Base-by-base conservation (phyloP, 2,888 invertebrate species). In the Brachyopa scutellaris region DNA sequence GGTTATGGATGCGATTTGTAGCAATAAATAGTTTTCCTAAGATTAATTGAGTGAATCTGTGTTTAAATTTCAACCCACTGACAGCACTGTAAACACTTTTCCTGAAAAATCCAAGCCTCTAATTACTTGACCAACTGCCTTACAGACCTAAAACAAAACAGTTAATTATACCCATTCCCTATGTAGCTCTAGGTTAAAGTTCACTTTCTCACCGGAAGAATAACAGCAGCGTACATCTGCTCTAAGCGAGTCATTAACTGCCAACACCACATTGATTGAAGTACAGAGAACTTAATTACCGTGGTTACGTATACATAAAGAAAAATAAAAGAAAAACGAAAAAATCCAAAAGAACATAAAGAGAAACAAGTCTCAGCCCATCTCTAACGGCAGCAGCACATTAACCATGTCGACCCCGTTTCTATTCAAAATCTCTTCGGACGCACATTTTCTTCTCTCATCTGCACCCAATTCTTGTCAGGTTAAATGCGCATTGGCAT, bases 401-500 rank as follows among this genome's bases (percentile, higher is more conserved):
- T 67, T 61, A 67, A 47, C 61, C 66, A 73, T 67, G 55, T 47
- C 59, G 78, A 79, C 78, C 78, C 21, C 51, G 59, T 61, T 79
- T 72, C 23, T 61, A 38, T 55, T 55, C 55, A 79, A 67, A 55
- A 61, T 79, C 67, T 67, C 53, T 38, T n/a, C n/a, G n/a, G 67
- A 67, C 66, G 66, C 53, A 67, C 53, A 59, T 61, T 36, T 36
- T 31, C 45, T 61, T 33, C 26, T 21, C n/a, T n/a, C 51, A 38
- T 55, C 13, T 47, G 53, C 55, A 53, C 73, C 73, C 33, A 64
- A 73, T 62, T 55, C 55, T 11, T 19, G 62, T 19, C 38, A 29
- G 73, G 62, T 73, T 73, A 73, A 73, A 62, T 55, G 73, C 55
- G 62, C 73, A 73, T 73, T 73, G 73, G 64, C 73, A 73, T 38